A percentile compares a stretch with the other conserved stretches of the same genome.
Conservation (phyloP, 92 coral and sea anemone species). For the Epizoanthus illoricatus region DNA sequence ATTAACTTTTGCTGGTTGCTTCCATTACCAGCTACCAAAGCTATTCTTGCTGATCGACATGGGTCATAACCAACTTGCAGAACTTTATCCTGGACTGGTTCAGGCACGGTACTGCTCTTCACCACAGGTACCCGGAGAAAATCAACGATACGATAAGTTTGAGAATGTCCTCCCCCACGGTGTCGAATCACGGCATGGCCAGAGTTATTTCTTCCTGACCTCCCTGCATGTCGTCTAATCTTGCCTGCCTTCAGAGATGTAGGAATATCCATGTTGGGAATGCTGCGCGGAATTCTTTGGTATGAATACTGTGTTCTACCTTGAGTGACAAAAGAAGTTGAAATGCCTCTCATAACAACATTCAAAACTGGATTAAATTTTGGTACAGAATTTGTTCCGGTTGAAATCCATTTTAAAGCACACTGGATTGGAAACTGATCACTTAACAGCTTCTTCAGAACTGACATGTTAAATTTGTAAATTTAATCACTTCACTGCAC, state of each 20-base stretch:
- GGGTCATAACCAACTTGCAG: slow-evolving; percentile 94
- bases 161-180: slow-evolving; percentile 97
- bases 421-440: slow-evolving; percentile 8
- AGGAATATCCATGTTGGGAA: slow-evolving; percentile 87
- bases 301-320: slow-evolving; percentile 92
- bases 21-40: slow-evolving; percentile 94
- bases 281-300: slow-evolving; percentile 79
- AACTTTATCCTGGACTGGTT: slow-evolving; percentile 71
- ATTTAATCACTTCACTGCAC: neutral
- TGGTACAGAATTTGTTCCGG: neutral
- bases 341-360: slow-evolving; percentile 49
- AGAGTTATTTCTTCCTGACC: slow-evolving; percentile 87
- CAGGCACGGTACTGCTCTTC: slow-evolving; percentile 40
- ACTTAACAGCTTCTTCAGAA: neutral
- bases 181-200: slow-evolving; percentile 85
- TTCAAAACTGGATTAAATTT: slow-evolving; percentile 38
- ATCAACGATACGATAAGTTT: slow-evolving; percentile 89
- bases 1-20: slow-evolving; percentile 83
- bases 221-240: slow-evolving; percentile 72
- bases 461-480: neutral
- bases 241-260: slow-evolving; percentile 86
- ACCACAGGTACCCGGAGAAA: slow-evolving; percentile 77
- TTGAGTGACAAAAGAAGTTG: slow-evolving; percentile 56
- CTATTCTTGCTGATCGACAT: slow-evolving; percentile 94
- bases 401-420: slow-evolving; percentile 13